Evolutionary conservation across 2,113 vertebrate genomes (phyloP), one percentile per base, ranked within the genome.

Genomic region (Tragulus kanchil): DNA sequence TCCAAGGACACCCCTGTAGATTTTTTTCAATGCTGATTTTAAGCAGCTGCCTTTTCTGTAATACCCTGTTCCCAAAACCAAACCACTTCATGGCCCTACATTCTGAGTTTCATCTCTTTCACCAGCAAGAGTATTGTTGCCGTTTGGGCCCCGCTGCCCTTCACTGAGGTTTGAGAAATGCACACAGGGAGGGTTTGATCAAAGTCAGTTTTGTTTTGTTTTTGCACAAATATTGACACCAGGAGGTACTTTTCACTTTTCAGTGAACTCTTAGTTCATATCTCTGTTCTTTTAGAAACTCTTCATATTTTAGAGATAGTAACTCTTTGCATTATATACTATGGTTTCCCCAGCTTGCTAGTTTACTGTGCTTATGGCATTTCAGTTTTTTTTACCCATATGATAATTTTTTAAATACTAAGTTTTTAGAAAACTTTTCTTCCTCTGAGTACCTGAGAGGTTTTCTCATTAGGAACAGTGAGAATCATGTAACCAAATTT

Each of bases 401-500:
- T 58, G 50, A 26, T 92, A 62, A 21, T 48, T 79, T 88, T 92
- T 89, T 36, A 92, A 77, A 45, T 86, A 61, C 31, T 89, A 77
- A 75, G 3, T 83, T 91, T 93, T 89, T 17, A n/a, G 36, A 88
- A 84, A 89, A 75, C 9, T 8, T n/a, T n/a, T 85, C 7, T 95
- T 92, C 48, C n/a, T 89, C 42, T 95, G 71, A 95, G 56, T 36
- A 85, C 31, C 45, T 71, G 28, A 69, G 83, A 45, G 81, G 5
- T 85, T 82, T 96, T 93, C 52, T 75, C 42, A 31, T 67, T 50
- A 95, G 59, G 4, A 92, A 50, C 23, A 81, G 36, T 77, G 62
- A 77, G 59, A 92, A 52, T 84, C 19, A 28, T 86, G 52, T 85
- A 82, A 69, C n/a, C 85, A 50, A 56, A 82, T 77, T 61, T 85